Conservation (phyloP, 2,888 invertebrate genomes). For the Rugalucina vietnamica region DNA sequence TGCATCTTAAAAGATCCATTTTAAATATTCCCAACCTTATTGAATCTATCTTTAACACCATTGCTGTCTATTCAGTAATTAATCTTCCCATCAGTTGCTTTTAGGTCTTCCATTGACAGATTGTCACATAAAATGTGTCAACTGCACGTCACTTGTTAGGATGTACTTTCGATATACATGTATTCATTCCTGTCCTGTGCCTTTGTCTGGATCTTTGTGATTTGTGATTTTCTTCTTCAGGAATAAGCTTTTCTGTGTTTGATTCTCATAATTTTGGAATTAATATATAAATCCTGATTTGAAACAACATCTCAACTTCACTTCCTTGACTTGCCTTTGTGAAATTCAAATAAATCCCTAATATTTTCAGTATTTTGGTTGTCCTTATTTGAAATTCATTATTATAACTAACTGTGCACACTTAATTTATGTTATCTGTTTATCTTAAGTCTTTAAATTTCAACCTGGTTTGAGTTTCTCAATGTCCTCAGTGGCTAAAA, state of each 20-base stretch:
- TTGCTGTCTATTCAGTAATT: too few relatives aligned
- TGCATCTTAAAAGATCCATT: too few relatives aligned
- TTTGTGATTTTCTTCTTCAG: not conserved
- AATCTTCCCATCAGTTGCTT: not conserved
- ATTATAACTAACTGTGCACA: not conserved
- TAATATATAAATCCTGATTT: not conserved
- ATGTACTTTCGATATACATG: not conserved
- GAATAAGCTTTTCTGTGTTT: not conserved
- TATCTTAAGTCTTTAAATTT: not conserved
- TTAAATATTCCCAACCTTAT: too few relatives aligned
- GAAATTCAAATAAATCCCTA: not conserved
- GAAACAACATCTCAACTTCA: too few relatives aligned
- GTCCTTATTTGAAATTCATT: not conserved
- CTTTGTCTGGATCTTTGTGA: too few relatives aligned
- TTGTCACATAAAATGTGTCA: not conserved
- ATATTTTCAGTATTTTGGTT: not conserved
- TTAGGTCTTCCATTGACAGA: not conserved
- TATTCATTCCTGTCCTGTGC: not conserved
- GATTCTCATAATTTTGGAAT: not conserved
- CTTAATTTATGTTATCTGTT: slow-evolving; percentile 12
- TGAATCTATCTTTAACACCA: too few relatives aligned
- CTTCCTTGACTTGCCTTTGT: not conserved
- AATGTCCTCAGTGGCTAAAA: not conserved
- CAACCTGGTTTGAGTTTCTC: not conserved
- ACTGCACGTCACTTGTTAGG: not conserved